These are phyloP conservation scores for Percopsis omiscomaycus DNA, from an alignment of 2,797 vertebrate species.

Conservation along the genomic window DNA sequence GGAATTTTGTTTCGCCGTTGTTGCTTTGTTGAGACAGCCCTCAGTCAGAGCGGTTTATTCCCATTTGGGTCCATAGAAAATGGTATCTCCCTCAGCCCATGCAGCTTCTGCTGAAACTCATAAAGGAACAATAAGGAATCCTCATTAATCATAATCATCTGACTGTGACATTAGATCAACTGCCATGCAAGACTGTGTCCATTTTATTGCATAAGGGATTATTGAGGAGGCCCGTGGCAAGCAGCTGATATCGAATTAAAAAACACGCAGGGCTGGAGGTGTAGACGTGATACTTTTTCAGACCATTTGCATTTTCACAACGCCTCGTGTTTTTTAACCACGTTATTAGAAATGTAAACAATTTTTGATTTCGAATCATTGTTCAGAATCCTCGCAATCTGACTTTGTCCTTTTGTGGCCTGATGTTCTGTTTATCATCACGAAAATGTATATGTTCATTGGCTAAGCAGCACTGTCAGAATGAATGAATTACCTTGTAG, in stretches of 20 bases:
- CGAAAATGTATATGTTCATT: constrained; percentile 66
- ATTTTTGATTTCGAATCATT: constrained; percentile 35
- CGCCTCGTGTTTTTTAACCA: no score
- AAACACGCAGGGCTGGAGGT: constrained; percentile 34
- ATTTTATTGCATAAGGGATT: constrained; percentile 73
- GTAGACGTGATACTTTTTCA: constrained; percentile 50
- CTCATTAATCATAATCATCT: constrained; percentile 77
- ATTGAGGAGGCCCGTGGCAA: constrained; percentile 68
- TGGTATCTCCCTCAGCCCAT: constrained; percentile 66
- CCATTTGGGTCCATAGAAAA: constrained; percentile 65
- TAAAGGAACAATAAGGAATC: constrained; percentile 79
- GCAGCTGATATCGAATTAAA: constrained; percentile 60
- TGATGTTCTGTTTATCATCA: constrained; percentile 66
- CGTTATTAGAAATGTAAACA: no score
- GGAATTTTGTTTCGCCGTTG: constrained; percentile 63
- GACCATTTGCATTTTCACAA: background rate
- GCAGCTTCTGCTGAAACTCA: constrained; percentile 75
- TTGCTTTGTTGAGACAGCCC: constrained; percentile 54
- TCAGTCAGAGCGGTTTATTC: constrained; percentile 60
- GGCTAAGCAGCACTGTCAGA: constrained; percentile 67
- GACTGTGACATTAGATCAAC: constrained; percentile 72
- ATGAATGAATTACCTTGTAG: constrained; percentile 73
- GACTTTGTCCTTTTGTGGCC: constrained; percentile 44
- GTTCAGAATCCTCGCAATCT: constrained; percentile 17
- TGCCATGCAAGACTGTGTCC: constrained; percentile 70